Evolutionary conservation across 2,888 invertebrate species (phyloP).

Genomic region (Polymixis flavicincta): DNA sequence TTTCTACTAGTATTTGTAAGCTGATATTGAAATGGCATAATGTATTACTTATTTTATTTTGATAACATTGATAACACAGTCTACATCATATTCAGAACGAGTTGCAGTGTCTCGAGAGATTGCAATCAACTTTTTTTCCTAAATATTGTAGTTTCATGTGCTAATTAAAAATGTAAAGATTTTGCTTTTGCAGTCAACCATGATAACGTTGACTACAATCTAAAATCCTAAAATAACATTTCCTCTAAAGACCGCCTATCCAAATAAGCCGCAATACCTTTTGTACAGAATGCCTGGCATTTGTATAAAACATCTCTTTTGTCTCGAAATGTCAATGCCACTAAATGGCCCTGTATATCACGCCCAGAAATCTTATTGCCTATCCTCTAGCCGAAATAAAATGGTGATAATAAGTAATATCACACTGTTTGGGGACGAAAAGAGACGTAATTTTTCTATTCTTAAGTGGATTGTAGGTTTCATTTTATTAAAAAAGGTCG

Average conservation of each 20-base stretch:
- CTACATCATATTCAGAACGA: background rate
- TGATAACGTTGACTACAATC: background rate
- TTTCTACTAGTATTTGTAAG: background rate
- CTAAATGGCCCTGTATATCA: constrained; percentile 53
- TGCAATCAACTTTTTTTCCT: background rate
- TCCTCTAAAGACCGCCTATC: constrained; percentile 17
- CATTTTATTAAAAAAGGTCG: constrained; percentile 29
- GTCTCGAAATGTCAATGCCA: constrained; percentile 62
- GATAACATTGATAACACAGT: background rate
- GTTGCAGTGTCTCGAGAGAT: no score
- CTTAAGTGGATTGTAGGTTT: constrained; percentile 32
- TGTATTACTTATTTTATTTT: constrained; percentile 5
- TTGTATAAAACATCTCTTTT: constrained; percentile 48
- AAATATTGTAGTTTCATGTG: background rate
- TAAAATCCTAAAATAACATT: constrained; percentile 30
- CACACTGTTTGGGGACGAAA: constrained; percentile 10
- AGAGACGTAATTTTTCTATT: constrained; percentile 50
- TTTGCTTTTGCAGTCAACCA: background rate
- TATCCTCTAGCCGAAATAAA: constrained; percentile 46
- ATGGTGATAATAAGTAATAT: constrained; percentile 41
- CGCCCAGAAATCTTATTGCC: constrained; percentile 39
- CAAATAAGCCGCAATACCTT: constrained; percentile 38
- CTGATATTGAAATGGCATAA: constrained; percentile 2
- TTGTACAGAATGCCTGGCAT: constrained; percentile 42
- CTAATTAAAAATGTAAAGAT: background rate